A percentile compares a stretch with the other conserved stretches of the same genome.
Conservation (phyloP, 2,888 invertebrate species). For the Homarus gammarus region DNA sequence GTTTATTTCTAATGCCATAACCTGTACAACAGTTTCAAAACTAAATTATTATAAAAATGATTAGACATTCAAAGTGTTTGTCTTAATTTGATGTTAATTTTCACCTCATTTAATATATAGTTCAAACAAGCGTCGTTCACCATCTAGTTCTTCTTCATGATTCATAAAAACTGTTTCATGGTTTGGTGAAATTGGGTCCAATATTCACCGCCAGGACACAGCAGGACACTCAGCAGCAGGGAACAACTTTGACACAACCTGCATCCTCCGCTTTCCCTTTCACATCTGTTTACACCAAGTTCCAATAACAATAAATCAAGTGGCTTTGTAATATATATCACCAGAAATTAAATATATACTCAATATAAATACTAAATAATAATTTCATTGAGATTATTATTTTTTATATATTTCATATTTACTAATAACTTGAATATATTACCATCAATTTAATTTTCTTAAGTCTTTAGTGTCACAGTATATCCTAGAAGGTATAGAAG, state of each 20-base stretch:
- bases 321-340: background rate
- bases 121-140: no score
- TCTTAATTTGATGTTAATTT: no score
- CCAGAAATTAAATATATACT: background rate
- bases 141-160: no score
- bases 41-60: no score
- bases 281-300: constrained; percentile 49
- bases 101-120: no score
- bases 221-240: no score
- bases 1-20: no score
- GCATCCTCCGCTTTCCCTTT: constrained; percentile 44
- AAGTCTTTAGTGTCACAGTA: background rate
- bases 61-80: no score
- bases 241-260: constrained; percentile 40
- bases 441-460: constrained; percentile 1
- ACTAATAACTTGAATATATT: background rate
- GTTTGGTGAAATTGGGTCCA: no score
- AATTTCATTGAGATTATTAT: background rate
- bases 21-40: no score
- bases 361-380: background rate
- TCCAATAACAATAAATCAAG: constrained; percentile 32
- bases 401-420: background rate
- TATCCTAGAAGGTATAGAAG: background rate
- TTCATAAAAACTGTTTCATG: no score
- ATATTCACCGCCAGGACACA: no score